Evolutionary conservation across 2,113 vertebrate genomes (phyloP).

Genomic region (Agelaius phoeniceus): DNA sequence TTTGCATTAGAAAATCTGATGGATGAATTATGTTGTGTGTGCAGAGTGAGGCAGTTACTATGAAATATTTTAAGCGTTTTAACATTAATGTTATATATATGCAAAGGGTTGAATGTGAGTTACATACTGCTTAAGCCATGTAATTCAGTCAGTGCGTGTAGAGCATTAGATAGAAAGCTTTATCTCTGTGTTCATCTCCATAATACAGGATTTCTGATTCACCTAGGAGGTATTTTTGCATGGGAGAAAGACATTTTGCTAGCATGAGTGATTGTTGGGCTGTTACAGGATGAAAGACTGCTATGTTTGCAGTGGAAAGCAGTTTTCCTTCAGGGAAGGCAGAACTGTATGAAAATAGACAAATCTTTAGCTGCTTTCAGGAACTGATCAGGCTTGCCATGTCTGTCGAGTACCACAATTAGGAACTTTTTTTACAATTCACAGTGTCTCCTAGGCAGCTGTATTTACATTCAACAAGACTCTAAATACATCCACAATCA

Average conservation of each 20-base stretch:
- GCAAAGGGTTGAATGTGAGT: not conserved
- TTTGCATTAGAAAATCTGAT: not conserved
- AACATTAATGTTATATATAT: not conserved
- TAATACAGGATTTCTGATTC: not conserved
- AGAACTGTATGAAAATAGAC: constrained; percentile 23
- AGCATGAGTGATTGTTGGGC: not conserved
- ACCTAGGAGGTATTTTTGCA: not conserved
- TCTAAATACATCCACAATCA: not conserved
- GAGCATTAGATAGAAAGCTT: not conserved
- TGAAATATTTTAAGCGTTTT: not conserved
- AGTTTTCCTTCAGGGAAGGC: constrained; percentile 30
- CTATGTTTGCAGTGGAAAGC: not conserved
- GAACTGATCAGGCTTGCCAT: not conserved
- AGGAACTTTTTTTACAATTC: not conserved
- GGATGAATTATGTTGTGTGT: not conserved
- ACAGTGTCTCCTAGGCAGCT: not conserved
- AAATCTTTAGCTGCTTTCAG: constrained; percentile 51
- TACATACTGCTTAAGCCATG: not conserved
- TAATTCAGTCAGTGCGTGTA: not conserved
- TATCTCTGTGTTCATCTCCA: not conserved
- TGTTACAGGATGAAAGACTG: not conserved
- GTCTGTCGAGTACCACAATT: not conserved
- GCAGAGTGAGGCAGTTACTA: not conserved
- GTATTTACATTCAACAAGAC: not conserved
- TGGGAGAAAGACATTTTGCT: not conserved